Evolutionary conservation across 2,888 invertebrate species (phyloP).

Genomic region (Siphonodentalium dalli): DNA sequence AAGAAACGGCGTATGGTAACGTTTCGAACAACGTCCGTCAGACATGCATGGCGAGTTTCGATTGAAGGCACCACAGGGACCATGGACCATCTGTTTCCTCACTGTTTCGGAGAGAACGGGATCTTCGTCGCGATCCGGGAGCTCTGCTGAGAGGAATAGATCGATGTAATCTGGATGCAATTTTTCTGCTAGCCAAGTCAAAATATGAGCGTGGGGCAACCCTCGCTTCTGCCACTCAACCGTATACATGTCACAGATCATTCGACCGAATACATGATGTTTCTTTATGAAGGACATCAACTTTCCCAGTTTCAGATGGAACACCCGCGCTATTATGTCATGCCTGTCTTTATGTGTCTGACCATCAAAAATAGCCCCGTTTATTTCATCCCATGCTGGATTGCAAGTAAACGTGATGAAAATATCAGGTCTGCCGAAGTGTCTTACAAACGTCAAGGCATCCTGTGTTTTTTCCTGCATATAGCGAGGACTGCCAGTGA

Average conservation of each 20-base stretch:
- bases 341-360: conserved; percentile 15
- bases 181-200: conserved; percentile 38
- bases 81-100: conserved; percentile 37
- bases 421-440: conserved; percentile 66
- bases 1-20: too few species aligned
- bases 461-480: too few species aligned
- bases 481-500: too few species aligned
- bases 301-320: conserved; percentile 18
- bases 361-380: conserved; percentile 13
- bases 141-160: conserved; percentile 33
- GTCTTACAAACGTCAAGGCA: too few species aligned
- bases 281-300: conserved; percentile 16
- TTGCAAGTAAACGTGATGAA: too few species aligned
- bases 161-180: conserved; percentile 28
- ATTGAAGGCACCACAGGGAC: conserved; percentile 43
- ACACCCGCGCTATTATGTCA: conserved; percentile 25
- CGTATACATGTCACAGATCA: too few species aligned
- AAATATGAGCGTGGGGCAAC: too few species aligned
- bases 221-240: conserved; percentile 55
- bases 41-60: conserved; percentile 64
- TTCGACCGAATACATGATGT: conserved; percentile 35
- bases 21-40: conserved; percentile 61
- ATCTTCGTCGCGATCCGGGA: conserved; percentile 31
- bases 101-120: conserved; percentile 31
- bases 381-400: too few species aligned